Conservation (phyloP, 2,888 invertebrate species). For the Hypercompe scribonia region DNA sequence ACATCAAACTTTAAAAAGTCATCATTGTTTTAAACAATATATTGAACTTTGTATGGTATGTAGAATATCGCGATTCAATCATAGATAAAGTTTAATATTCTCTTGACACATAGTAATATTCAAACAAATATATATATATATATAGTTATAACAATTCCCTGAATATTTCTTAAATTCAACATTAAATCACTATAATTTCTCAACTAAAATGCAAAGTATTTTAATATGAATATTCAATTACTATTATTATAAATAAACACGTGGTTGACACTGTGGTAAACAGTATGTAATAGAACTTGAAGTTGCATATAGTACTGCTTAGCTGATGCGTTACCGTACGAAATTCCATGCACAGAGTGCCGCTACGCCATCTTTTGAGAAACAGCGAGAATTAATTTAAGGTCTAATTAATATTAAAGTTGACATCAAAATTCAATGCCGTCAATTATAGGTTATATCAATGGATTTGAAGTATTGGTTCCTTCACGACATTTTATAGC, state of each 20-base stretch:
- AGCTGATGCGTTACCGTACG: too few relatives aligned
- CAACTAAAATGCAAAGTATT: slow-evolving; percentile 31
- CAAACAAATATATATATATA: slow-evolving; percentile 44
- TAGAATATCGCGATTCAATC: background rate
- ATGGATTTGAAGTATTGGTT: slow-evolving; percentile 35
- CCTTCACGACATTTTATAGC: slow-evolving; percentile 20
- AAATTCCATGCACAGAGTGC: too few relatives aligned
- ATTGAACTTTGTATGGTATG: background rate
- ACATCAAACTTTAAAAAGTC: background rate
- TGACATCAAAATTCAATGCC: slow-evolving; percentile 18
- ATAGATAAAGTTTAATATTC: slow-evolving; percentile 20
- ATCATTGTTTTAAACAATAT: background rate
- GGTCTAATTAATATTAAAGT: slow-evolving; percentile 33
- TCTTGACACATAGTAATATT: slow-evolving; percentile 40
- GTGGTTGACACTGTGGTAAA: too few relatives aligned
- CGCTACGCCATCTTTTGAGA: too few relatives aligned
- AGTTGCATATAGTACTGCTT: too few relatives aligned
- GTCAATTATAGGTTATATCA: slow-evolving; percentile 45
- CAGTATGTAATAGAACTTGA: too few relatives aligned
- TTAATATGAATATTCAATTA: slow-evolving; percentile 19
- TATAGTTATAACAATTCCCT: slow-evolving; percentile 54
- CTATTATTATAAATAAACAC: too few relatives aligned
- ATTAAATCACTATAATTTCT: slow-evolving; percentile 54
- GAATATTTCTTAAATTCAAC: slow-evolving; percentile 47
- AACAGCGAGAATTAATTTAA: too few relatives aligned